Percentiles rank a stretch among this genome's conserved stretches.
phyloP scores from a whole-genome alignment of 2,888 invertebrate genomes.

The Tenthredo amoena region DNA sequence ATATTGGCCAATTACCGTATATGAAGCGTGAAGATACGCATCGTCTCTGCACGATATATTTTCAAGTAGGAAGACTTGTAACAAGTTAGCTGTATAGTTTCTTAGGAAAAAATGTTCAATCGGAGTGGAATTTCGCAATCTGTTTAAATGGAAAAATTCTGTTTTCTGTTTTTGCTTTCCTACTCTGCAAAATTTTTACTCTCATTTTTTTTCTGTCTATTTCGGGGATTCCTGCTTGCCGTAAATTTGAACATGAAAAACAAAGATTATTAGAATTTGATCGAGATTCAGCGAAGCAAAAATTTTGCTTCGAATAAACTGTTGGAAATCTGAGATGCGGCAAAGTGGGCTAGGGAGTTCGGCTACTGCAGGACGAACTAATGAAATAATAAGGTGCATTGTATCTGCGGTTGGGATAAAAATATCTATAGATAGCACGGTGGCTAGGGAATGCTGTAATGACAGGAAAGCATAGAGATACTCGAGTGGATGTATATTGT shows the following conservation, averaged over 20 bases:
- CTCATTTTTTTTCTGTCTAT: not conserved
- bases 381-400: conserved; percentile 49
- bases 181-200: too few species aligned
- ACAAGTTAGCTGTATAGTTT: not conserved
- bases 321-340: not conserved
- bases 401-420: conserved; percentile 33
- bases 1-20: conserved; percentile 74
- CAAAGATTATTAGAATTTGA: not conserved
- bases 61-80: not conserved
- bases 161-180: too few species aligned
- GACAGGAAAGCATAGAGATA: conserved; percentile 69
- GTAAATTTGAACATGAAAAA: not conserved
- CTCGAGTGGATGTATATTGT: conserved; percentile 48
- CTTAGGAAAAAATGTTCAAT: not conserved
- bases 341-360: not conserved
- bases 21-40: conserved; percentile 73
- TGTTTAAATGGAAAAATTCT: too few species aligned
- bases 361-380: conserved; percentile 33
- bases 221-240: not conserved
- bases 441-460: conserved; percentile 69
- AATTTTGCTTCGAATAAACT: not conserved
- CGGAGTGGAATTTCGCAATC: not conserved
- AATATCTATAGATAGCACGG: conserved; percentile 44
- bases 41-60: conserved; percentile 61
- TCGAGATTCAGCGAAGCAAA: not conserved